phyloP scores from a whole-genome alignment of 1,140 invertebrate genomes.

The Adelges cooleyi region DNA sequence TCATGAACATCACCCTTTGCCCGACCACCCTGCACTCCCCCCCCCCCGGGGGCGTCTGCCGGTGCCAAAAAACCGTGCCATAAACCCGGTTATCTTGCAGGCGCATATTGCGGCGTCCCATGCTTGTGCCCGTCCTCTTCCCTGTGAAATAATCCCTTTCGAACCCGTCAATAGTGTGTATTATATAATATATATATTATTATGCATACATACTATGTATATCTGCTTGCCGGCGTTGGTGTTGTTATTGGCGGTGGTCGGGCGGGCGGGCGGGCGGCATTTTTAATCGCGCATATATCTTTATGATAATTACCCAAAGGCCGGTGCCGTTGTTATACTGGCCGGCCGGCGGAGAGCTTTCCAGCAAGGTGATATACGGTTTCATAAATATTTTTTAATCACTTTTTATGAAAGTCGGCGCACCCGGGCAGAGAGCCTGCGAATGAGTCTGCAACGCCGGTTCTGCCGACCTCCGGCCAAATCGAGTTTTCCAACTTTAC shows the following conservation, averaged over 20 bases:
- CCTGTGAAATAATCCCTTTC: not conserved
- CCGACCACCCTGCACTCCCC: no score
- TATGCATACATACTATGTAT: not conserved
- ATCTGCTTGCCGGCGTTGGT: not conserved
- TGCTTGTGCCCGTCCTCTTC: not conserved
- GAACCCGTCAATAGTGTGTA: constrained; percentile 9
- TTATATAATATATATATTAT: no score
- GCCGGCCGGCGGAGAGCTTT: constrained; percentile 1
- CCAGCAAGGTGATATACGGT: constrained; percentile 27
- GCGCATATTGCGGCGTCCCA: not conserved
- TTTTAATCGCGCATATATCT: constrained; percentile 24
- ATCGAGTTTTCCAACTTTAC: not conserved
- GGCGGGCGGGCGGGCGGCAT: not conserved
- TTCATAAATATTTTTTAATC: constrained; percentile 29
- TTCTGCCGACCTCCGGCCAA: not conserved
- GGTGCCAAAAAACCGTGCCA: constrained; percentile 23
- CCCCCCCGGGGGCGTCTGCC: not conserved
- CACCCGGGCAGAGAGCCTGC: not conserved
- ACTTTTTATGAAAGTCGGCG: constrained; percentile 25
- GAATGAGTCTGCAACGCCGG: not conserved
- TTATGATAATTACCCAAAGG: constrained; percentile 21
- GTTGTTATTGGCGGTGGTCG: not conserved
- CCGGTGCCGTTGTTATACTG: not conserved
- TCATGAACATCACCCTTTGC: constrained; percentile 7
- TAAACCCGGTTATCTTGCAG: constrained; percentile 26